Conservation (phyloP, 2,797 vertebrate species). For the Rhynchonycteris naso region DNA sequence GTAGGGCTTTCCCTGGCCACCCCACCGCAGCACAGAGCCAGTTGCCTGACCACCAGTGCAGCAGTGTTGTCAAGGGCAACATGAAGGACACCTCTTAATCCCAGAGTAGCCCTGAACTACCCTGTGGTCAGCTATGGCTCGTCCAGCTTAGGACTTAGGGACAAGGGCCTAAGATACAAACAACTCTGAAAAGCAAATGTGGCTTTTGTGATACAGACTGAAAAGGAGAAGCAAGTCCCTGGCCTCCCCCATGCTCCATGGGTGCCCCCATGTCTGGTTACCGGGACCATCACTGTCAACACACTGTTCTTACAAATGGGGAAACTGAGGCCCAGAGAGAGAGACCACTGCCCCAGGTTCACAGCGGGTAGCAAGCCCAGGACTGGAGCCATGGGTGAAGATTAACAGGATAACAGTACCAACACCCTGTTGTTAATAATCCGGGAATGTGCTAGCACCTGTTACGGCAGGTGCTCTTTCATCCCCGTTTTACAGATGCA, state of each 20-base stretch:
- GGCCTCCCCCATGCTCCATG: background rate
- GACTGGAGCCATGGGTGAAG: background rate
- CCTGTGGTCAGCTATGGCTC: background rate
- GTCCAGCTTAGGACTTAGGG: background rate
- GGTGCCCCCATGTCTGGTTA: background rate
- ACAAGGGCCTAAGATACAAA: background rate
- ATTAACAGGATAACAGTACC: background rate
- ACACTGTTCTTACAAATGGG: background rate
- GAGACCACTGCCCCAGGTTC: background rate
- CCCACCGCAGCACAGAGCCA: background rate
- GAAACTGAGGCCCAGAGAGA: background rate
- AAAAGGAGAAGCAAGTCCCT: background rate
- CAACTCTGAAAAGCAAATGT: background rate
- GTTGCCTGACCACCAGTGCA: background rate
- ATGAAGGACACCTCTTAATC: background rate
- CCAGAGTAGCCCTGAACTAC: background rate
- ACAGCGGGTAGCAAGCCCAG: slow-evolving; percentile 19
- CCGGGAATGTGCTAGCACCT: background rate
- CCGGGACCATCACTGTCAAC: background rate
- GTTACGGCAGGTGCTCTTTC: background rate
- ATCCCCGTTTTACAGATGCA: slow-evolving; percentile 12
- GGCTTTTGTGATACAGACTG: background rate
- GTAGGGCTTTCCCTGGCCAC: background rate
- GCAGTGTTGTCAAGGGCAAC: background rate
- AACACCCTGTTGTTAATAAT: background rate